Base-by-base conservation (phyloP, 2,113 vertebrate species). In the Bujurquina vittata region DNA sequence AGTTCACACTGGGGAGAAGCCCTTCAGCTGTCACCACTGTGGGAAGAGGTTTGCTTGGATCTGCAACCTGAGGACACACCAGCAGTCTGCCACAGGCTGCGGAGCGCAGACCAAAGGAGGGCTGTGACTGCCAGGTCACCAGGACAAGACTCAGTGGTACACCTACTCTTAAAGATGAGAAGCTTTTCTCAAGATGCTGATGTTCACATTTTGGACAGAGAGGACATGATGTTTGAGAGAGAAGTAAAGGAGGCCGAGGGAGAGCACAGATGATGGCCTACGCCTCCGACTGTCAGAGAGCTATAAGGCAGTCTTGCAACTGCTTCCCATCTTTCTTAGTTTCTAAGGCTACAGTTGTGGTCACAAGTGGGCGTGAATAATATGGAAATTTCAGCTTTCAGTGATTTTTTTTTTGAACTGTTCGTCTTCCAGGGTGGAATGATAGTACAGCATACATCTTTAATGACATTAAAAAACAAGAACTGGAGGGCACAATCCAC, bases 1-100 rank as follows among this genome's bases (percentile, higher is more conserved):
- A 2, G 93, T 95, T 43, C 95, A 95, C 83, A 95, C 95, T 0
- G 94, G 95, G 40, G 95, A 95, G 86, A 95, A 95, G 67, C 95
- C 95, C 11, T 95, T 89, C 75, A 76, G 77, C 62, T 95, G 95
- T 55, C 58, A 81, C 11, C 87, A 86, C 18, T 95, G 95, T 20
- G 95, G 94, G 11, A 95, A 93, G 72, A 86, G 65, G 3, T 95
- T 95, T 7, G 94, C 94, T 49, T 95, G 95, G 93, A 94, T 94
- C 82, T 95, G 95, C 85, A 95, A 95, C 80, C 89, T 95, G 14
- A 91, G 93, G 77, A 94, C 94, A 0, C 95, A 95, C 85, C 93
- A 95, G 69, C 94, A 95, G 67, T 93, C 94, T 1, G 85, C 90
- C 40, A 79, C 88, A 23, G 86, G 90, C 79, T 95, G 95, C 3